A percentile compares a stretch with the other conserved stretches of the same genome.
Conservation (phyloP, 2,113 vertebrate genomes). For the Sylvietta virens region DNA sequence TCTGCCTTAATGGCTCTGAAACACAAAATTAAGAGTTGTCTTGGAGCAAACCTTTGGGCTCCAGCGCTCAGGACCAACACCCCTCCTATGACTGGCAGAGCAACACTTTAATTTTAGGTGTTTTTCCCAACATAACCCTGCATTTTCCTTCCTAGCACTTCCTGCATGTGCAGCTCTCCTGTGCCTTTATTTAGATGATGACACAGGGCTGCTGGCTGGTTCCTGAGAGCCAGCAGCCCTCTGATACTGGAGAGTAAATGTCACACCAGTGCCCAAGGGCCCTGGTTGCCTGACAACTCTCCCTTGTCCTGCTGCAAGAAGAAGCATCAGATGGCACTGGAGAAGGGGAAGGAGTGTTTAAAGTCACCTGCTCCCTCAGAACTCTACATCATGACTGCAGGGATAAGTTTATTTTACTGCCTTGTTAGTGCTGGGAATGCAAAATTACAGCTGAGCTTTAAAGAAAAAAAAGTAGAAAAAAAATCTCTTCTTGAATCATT, state of each 20-base stretch:
- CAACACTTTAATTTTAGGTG: not conserved
- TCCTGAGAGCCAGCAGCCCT: not conserved
- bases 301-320: not conserved
- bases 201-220: not conserved
- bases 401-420: not conserved
- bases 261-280: not conserved
- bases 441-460: not conserved
- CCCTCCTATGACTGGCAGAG: not conserved
- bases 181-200: conserved; percentile 5
- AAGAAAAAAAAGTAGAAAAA: accelerated
- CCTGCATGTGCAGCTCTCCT: not conserved
- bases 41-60: not conserved
- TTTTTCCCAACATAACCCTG: accelerated
- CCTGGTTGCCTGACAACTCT: not conserved
- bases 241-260: not conserved
- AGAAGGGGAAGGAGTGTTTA: not conserved
- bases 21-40: accelerated
- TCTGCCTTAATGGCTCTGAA: not conserved
- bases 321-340: not conserved
- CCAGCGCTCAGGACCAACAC: not conserved
- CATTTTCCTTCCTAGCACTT: not conserved
- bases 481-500: not conserved
- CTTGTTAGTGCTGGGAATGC: not conserved
- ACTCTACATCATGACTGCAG: not conserved
- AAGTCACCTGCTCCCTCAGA: not conserved